A percentile compares a stretch with the other conserved stretches of the same genome.
Conservation (phyloP, 1,140 invertebrate species). For the Chymomyza costata region DNA sequence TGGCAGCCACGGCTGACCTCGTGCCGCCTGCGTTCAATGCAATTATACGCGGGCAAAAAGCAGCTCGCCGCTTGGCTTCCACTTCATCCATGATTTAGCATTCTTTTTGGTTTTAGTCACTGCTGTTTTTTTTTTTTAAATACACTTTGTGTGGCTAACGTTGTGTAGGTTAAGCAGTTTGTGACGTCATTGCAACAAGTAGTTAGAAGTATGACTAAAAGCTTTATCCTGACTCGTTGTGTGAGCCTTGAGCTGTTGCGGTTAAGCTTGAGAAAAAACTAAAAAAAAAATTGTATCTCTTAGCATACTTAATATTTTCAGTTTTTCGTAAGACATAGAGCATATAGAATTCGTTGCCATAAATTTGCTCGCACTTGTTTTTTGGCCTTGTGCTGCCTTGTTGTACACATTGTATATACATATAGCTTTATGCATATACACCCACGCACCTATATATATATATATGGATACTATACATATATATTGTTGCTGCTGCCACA, state of each 20-base stretch:
- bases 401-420: constrained; percentile 3
- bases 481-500: constrained; percentile 10
- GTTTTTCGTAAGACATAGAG: no score
- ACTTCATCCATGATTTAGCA: constrained; percentile 61
- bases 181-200: no score
- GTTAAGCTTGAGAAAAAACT: no score
- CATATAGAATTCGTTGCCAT: no score
- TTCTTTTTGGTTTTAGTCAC: constrained; percentile 48
- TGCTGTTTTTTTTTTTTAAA: constrained; percentile 28
- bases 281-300: no score
- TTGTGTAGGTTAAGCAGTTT: no score
- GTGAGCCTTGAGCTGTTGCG: no score
- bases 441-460: not conserved
- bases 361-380: not conserved
- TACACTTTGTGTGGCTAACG: no score
- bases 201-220: no score
- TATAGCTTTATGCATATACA: constrained; percentile 8
- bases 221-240: no score
- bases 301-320: no score
- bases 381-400: constrained; percentile 6
- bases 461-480: constrained; percentile 21
- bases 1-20: not conserved
- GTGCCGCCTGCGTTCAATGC: constrained; percentile 47
- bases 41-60: constrained; percentile 51
- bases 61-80: constrained; percentile 30